Conservation (phyloP, 2,888 invertebrate species). For the Thymelicus acteon region DNA sequence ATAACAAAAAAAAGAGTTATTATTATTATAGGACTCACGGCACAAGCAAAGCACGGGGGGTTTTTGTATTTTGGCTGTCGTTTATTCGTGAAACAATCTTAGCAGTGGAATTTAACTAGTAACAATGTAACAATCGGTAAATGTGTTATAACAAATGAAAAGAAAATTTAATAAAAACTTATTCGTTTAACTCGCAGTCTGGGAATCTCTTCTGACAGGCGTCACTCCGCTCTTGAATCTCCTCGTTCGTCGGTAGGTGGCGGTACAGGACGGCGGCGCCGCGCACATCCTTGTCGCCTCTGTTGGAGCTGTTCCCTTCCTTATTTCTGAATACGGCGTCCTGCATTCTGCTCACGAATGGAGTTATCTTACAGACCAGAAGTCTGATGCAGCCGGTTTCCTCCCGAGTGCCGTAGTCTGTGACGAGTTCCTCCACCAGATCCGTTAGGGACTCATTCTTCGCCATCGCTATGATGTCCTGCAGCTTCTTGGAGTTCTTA, state of each 20-base stretch:
- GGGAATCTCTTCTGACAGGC: conserved; percentile 86
- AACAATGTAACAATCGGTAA: too few species aligned
- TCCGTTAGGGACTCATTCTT: conserved; percentile 86
- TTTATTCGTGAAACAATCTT: too few species aligned
- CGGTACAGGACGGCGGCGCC: conserved; percentile 81
- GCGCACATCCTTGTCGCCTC: conserved; percentile 56
- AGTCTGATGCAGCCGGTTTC: conserved; percentile 89
- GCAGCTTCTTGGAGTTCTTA: conserved; percentile 84
- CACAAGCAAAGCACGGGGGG: too few species aligned
- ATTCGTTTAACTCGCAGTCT: conserved; percentile 73
- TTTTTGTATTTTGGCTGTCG: too few species aligned
- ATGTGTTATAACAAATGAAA: neutral
- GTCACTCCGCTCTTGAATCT: conserved; percentile 85
- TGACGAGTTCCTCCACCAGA: conserved; percentile 85
- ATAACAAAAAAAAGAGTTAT: too few species aligned
- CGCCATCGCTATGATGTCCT: conserved; percentile 84
- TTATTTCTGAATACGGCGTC: conserved; percentile 83
- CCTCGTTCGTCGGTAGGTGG: conserved; percentile 86
- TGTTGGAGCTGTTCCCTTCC: conserved; percentile 56
- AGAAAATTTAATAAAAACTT: conserved; percentile 6
- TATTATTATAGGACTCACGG: too few species aligned
- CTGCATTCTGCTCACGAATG: conserved; percentile 91
- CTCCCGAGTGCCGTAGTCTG: conserved; percentile 79
- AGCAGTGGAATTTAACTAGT: too few species aligned
- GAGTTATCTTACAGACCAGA: conserved; percentile 90